These are phyloP conservation scores for Heterocephalus glaber DNA, from an alignment of 2,113 vertebrate species.

Conservation along the genomic window DNA sequence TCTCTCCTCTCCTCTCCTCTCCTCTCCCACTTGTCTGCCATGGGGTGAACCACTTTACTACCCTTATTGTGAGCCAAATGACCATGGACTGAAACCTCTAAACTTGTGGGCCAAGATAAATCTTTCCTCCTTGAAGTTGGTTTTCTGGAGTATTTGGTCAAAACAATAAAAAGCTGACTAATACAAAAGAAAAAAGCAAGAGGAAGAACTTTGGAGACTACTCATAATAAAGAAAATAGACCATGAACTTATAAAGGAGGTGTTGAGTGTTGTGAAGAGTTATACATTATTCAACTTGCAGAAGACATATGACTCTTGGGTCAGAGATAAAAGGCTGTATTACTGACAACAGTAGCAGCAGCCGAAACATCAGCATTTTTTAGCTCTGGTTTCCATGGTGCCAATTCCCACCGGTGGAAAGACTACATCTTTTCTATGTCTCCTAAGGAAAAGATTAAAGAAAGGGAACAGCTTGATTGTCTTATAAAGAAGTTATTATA, in stretches of 20 bases:
- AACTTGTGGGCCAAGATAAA: background rate
- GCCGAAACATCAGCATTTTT: background rate
- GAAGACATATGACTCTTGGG: background rate
- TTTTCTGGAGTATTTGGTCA: background rate
- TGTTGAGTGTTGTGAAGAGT: background rate
- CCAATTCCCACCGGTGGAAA: background rate
- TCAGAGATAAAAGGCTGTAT: background rate
- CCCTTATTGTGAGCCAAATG: background rate
- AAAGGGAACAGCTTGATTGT: background rate
- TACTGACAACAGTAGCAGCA: background rate
- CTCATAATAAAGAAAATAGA: background rate
- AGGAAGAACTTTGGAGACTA: conserved; percentile 37
- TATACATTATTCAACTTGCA: background rate
- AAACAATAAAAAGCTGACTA: background rate
- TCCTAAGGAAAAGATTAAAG: background rate
- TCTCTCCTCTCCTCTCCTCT: background rate
- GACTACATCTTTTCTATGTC: background rate
- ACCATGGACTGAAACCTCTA: background rate
- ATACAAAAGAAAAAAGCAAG: background rate
- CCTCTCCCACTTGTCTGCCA: background rate
- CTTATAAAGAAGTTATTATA: background rate
- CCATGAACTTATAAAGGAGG: background rate
- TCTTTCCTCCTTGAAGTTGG: background rate
- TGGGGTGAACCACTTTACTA: background rate
- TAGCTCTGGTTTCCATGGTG: background rate